A percentile compares a stretch with the other conserved stretches of the same genome.
Evolutionary conservation across 2,888 invertebrate genomes (phyloP).

Genomic region (Eilema sororculum): DNA sequence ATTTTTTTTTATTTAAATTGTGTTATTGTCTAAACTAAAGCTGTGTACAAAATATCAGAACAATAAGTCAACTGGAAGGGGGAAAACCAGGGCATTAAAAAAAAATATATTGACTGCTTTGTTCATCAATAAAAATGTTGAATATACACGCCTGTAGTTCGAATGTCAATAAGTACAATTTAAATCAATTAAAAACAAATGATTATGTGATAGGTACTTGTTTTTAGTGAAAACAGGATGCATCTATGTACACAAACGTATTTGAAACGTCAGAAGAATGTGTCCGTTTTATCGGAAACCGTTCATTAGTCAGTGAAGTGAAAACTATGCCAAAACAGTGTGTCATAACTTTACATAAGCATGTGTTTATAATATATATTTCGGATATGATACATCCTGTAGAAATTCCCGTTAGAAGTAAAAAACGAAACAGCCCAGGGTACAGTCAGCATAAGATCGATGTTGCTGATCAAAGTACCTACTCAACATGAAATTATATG

Average conservation of each 20-base stretch:
- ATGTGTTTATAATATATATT: background rate
- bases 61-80: no score
- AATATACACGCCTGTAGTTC: background rate
- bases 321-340: conserved; percentile 18
- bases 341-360: background rate
- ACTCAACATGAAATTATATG: no score
- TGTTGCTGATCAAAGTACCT: no score
- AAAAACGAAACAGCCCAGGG: background rate
- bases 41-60: no score
- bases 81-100: no score
- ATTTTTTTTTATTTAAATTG: no score
- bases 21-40: no score
- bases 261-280: conserved; percentile 5
- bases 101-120: no score
- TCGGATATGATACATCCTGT: background rate
- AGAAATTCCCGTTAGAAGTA: background rate
- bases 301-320: conserved; percentile 20
- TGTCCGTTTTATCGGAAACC: conserved; percentile 2
- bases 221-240: conserved; percentile 9
- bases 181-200: no score
- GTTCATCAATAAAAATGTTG: no score
- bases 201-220: background rate
- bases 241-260: background rate
- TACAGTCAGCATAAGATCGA: no score
- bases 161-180: no score